Conservation (phyloP, 2,113 vertebrate species). For the Notiomystis cincta region DNA sequence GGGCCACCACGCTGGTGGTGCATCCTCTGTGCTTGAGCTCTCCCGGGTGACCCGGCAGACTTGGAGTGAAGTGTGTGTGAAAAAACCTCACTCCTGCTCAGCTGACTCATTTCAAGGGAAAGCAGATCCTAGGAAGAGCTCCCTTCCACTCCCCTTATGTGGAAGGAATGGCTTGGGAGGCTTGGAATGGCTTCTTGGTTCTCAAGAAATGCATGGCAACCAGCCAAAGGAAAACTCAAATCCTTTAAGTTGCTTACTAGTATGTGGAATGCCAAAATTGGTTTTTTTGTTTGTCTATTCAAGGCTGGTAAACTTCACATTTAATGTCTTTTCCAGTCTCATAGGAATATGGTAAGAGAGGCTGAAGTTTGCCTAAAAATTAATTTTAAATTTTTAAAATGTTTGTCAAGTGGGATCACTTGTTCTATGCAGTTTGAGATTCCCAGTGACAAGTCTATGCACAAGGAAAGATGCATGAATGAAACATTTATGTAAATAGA, state of each 20-base stretch:
- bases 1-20: accelerated
- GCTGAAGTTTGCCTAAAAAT: background rate
- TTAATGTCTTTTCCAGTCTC: background rate
- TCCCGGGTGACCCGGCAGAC: background rate
- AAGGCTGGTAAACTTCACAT: background rate
- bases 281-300: background rate
- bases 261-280: background rate
- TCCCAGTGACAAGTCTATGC: background rate
- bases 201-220: background rate
- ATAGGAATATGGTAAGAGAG: background rate
- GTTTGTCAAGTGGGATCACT: background rate
- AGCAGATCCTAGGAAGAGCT: background rate
- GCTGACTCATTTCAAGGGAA: background rate
- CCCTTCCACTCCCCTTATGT: background rate
- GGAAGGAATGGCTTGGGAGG: background rate
- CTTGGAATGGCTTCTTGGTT: background rate
- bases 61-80: background rate
- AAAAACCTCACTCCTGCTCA: background rate
- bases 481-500: background rate
- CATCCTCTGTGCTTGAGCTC: background rate
- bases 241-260: background rate
- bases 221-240: background rate
- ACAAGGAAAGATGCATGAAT: background rate
- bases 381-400: background rate
- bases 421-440: background rate